Base-by-base conservation (phyloP, 1,140 invertebrate genomes). In the Sitodiplosis mosellana region DNA sequence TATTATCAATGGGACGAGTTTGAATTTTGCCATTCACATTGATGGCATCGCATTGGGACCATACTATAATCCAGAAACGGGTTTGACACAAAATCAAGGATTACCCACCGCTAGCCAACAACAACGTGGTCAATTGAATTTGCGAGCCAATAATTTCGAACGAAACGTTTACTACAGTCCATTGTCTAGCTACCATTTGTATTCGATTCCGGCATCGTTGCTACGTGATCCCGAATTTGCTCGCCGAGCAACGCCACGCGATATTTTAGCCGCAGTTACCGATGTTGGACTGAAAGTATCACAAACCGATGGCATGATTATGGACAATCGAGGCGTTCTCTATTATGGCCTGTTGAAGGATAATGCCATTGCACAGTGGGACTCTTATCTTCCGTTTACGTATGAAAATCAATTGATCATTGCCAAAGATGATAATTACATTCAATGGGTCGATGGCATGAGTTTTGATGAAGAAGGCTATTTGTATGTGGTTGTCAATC, bases 401-500 rank as follows among this genome's bases (percentile, higher is more conserved):
- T 18, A 17, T 14, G 38, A 48, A 12, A 51, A 74, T 2, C 72
- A 74, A 49, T 61, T 71, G n/a, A 69, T 78, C 18, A 74, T 82
- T 40, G 71, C 76, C 2, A 65, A 72, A 45, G 77, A 81, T 59
- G 66, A 72, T 8, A 69, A 67, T 21, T 70, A 73, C 40, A 74
- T 81, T 55, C 77, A 81, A 55, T 83, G 80, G 80, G 72, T 78
- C 0, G 75, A 78, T 51, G 71, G 71, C n/a, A 81, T 83, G 55
- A 71, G 71, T 4, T 77, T 82, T 52, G 78, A 82, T 56, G 66
- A 73, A 37, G 57, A 68, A 20, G 79, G 77, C 8, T 70, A 71
- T 51, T 55, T 81, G 1, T 81, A 74, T 59, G 72, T 78, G 6
- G 68, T 80, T 3, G 68, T 78, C 2, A 83, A 82, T 56, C 63